Conservation (phyloP, 2,113 vertebrate genomes). For the Callospermophilus lateralis region DNA sequence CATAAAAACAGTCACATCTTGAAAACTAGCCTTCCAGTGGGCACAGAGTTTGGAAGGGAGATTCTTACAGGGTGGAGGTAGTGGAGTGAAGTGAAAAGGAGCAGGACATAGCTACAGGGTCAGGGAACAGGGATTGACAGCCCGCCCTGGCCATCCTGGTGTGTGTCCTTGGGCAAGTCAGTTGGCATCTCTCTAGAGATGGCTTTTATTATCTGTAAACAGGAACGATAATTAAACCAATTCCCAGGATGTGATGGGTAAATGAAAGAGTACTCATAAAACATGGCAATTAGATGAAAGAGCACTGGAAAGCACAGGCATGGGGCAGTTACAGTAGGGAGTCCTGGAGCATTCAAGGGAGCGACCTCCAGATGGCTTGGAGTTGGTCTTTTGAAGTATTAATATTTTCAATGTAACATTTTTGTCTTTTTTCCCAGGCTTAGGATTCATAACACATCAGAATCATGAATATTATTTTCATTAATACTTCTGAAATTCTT, state of each 20-base stretch:
- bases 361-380: neutral
- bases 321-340: neutral
- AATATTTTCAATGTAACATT: conserved; percentile 16
- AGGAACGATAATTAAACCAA: conserved; percentile 1
- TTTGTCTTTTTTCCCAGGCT: conserved; percentile 25
- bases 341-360: neutral
- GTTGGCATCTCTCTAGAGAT: neutral
- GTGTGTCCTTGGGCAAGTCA: neutral
- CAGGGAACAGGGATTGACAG: neutral
- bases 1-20: neutral
- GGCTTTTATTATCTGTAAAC: neutral
- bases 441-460: conserved; percentile 8
- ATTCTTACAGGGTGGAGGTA: neutral
- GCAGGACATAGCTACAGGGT: neutral
- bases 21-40: too few species aligned
- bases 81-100: neutral
- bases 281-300: neutral
- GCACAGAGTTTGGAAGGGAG: neutral
- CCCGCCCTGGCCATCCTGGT: neutral
- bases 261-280: neutral
- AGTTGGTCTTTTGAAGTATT: conserved; percentile 42
- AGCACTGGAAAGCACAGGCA: neutral
- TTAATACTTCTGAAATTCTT: neutral
- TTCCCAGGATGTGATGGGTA: neutral
- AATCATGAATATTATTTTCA: conserved; percentile 16